phyloP scores from a whole-genome alignment of 2,888 invertebrate species.

The Catocala nupta region DNA sequence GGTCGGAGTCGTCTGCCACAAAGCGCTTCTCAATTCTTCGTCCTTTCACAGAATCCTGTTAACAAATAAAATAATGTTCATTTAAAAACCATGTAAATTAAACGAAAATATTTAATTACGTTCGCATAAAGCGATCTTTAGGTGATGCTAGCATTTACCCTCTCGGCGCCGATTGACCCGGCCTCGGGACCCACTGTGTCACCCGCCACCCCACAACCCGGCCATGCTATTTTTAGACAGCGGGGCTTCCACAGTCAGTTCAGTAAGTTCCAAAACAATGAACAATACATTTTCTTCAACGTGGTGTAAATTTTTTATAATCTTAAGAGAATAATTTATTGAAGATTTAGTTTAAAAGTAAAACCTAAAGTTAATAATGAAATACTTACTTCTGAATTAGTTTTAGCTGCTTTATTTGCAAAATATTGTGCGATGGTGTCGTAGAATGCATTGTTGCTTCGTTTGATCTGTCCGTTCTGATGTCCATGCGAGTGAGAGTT shows the following conservation, averaged over 20 bases:
- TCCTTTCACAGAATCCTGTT: constrained; percentile 70
- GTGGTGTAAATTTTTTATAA: constrained; percentile 18
- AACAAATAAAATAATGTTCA: constrained; percentile 50
- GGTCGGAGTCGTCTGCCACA: constrained; percentile 88
- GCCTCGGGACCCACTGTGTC: constrained; percentile 78
- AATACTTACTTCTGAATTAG: constrained; percentile 87
- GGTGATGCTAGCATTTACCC: constrained; percentile 56
- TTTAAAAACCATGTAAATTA: constrained; percentile 15
- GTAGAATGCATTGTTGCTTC: constrained; percentile 76
- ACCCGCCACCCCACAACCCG: constrained; percentile 80
- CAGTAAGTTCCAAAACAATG: constrained; percentile 59
- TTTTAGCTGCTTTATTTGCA: constrained; percentile 80
- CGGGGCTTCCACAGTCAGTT: constrained; percentile 67
- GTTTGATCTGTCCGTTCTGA: constrained; percentile 64
- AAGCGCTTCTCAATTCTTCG: constrained; percentile 89
- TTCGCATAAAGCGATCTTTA: constrained; percentile 52
- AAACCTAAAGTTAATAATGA: neutral
- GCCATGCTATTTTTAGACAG: constrained; percentile 84
- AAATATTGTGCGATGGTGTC: constrained; percentile 84
- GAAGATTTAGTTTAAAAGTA: constrained; percentile 13
- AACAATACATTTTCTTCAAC: constrained; percentile 44
- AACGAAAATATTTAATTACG: constrained; percentile 30
- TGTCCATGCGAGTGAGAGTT: constrained; percentile 67
- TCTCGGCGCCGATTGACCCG: constrained; percentile 78
- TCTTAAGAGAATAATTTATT: neutral